Conservation (phyloP, 2,113 vertebrate species). For the Emberiza fucata region DNA sequence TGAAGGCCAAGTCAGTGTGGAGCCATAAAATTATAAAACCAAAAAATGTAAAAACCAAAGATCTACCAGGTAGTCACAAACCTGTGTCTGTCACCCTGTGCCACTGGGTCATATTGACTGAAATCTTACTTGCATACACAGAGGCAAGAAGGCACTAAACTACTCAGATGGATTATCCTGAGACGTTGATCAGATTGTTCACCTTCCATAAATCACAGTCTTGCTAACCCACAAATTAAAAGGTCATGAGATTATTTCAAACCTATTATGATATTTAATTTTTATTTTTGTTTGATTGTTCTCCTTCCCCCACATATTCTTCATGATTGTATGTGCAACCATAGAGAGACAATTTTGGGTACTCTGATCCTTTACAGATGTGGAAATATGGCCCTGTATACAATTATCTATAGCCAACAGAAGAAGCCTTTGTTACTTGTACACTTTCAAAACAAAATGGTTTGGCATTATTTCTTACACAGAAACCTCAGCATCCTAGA, state of each 20-base stretch:
- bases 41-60: background rate
- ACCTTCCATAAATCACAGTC: background rate
- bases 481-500: conserved; percentile 24
- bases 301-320: background rate
- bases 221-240: background rate
- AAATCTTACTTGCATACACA: background rate
- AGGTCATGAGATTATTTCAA: background rate
- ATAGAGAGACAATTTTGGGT: background rate
- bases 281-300: background rate
- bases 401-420: background rate
- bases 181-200: background rate
- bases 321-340: background rate
- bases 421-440: background rate
- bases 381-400: background rate
- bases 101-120: background rate
- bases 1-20: background rate
- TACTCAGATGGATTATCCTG: background rate
- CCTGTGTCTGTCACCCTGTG: background rate
- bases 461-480: conserved; percentile 1
- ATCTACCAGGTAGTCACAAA: background rate
- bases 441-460: background rate
- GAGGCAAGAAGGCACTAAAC: background rate
- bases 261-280: background rate
- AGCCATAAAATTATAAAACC: background rate
- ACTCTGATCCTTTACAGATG: background rate